These are phyloP conservation scores for Fukomys damarensis DNA, from an alignment of 2,113 vertebrate genomes.

Conservation along the genomic window DNA sequence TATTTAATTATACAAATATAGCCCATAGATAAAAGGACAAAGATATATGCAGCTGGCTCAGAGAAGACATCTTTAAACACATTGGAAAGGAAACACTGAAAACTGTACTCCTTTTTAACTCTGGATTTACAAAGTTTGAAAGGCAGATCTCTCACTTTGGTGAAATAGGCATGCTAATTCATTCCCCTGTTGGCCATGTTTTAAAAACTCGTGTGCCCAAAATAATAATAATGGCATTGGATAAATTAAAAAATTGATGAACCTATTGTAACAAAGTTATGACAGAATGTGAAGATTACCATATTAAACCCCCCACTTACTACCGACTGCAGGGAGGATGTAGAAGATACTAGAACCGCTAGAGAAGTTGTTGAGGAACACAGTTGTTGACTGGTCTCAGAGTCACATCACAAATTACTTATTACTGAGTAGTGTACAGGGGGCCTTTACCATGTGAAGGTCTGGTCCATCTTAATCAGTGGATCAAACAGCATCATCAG, in stretches of 20 bases:
- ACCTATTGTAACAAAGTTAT: background rate
- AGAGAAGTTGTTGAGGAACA: background rate
- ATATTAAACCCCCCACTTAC: background rate
- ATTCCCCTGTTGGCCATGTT: background rate
- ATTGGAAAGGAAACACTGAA: background rate
- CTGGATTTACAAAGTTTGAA: background rate
- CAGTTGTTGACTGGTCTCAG: rapidly evolving
- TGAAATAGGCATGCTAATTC: no score
- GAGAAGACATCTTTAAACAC: rapidly evolving
- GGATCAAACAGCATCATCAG: rapidly evolving
- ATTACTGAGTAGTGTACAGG: rapidly evolving
- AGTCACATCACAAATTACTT: no score
- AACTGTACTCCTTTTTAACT: no score
- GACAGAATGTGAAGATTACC: background rate
- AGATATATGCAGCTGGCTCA: rapidly evolving
- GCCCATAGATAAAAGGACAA: no score
- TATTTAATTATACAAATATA: no score
- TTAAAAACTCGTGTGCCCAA: background rate
- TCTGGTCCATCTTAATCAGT: background rate
- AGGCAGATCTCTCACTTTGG: rapidly evolving
- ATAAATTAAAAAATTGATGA: background rate
- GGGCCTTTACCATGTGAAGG: rapidly evolving
- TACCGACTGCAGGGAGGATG: background rate
- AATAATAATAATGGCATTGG: background rate
- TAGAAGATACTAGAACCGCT: no score